A percentile compares a stretch with the other conserved stretches of the same genome.
These are phyloP conservation scores for Phrynosoma platyrhinos DNA, from an alignment of 2,113 vertebrate species.

Conservation along the genomic window DNA sequence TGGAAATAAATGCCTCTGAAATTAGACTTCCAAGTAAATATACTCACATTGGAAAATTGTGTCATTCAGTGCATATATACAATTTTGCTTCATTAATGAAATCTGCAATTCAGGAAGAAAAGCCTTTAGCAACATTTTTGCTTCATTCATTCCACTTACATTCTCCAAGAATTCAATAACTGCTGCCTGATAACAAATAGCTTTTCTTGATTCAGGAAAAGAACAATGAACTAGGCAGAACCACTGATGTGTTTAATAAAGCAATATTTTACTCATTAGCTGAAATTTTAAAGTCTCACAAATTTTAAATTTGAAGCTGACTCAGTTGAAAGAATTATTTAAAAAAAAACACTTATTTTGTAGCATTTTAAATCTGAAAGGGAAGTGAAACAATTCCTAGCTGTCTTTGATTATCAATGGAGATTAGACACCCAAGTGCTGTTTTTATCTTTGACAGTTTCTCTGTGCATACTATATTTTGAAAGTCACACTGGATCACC, in stretches of 20 bases:
- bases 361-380: neutral
- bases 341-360: neutral
- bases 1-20: neutral
- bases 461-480: neutral
- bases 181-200: neutral
- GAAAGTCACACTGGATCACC: constrained; percentile 23
- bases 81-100: neutral
- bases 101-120: constrained; percentile 7
- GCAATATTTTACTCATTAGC: neutral
- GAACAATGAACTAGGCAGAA: neutral
- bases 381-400: neutral
- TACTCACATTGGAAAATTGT: neutral
- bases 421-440: neutral
- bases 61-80: neutral
- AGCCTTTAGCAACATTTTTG: neutral
- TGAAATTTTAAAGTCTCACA: neutral
- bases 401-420: neutral
- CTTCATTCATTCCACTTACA: constrained; percentile 3
- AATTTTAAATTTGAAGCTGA: neutral
- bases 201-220: neutral
- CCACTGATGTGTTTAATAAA: neutral
- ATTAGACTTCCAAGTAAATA: neutral
- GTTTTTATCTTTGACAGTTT: constrained; percentile 2
- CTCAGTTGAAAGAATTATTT: neutral
- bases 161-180: neutral